A percentile compares a stretch with the other conserved stretches of the same genome.
Evolutionary conservation across 2,888 invertebrate genomes (phyloP).

Genomic region (Acanthosepion lycidas): DNA sequence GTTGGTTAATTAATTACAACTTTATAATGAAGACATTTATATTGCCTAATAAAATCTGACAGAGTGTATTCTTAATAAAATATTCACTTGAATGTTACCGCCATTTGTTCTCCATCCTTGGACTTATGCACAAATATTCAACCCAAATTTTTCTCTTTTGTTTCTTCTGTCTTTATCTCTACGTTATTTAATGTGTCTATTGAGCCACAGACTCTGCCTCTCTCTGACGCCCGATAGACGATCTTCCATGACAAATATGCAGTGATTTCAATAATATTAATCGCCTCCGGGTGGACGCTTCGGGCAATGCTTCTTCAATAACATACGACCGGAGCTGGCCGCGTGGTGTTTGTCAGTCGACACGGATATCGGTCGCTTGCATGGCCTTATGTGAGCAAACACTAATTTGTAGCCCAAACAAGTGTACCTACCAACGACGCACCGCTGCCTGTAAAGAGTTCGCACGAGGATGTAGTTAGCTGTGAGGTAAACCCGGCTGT

Average conservation of each 20-base stretch:
- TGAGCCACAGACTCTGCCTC: background rate
- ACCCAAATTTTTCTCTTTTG: too few species aligned
- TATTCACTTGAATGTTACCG: too few species aligned
- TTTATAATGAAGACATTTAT: too few species aligned
- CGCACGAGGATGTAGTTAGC: background rate
- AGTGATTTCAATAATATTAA: background rate
- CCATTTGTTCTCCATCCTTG: too few species aligned
- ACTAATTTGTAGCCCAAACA: constrained; percentile 7
- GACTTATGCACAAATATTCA: too few species aligned
- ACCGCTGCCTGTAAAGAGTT: background rate
- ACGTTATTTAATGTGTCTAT: background rate
- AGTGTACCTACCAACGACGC: background rate
- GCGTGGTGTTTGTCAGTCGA: background rate
- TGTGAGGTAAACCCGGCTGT: background rate
- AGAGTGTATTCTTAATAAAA: too few species aligned
- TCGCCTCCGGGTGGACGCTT: background rate
- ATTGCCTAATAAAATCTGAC: too few species aligned
- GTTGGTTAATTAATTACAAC: too few species aligned
- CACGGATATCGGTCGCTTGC: background rate
- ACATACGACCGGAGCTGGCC: constrained; percentile 13
- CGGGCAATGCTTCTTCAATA: background rate
- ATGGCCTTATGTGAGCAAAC: constrained; percentile 6
- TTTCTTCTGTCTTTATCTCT: background rate
- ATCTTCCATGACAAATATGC: background rate
- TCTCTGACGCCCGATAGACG: background rate